These are phyloP conservation scores for Sipha maydis DNA, from an alignment of 2,888 invertebrate species.

Conservation along the genomic window DNA sequence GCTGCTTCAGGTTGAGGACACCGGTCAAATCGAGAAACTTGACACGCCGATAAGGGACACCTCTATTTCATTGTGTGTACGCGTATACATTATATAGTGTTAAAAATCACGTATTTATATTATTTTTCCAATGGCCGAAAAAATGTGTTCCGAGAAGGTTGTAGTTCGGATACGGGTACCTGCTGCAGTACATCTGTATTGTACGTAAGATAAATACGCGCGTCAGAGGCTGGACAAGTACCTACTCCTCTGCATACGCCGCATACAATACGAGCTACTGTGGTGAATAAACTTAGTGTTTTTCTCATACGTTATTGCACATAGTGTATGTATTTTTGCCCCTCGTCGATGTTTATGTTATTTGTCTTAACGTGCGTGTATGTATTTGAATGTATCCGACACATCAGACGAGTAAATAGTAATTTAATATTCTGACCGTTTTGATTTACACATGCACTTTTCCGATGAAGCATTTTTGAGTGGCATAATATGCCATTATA, in stretches of 20 bases:
- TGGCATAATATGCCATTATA: too few species aligned
- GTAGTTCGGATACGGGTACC: not conserved
- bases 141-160: conserved; percentile 45
- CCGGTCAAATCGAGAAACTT: not conserved
- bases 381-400: too few species aligned
- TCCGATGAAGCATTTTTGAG: too few species aligned
- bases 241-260: not conserved
- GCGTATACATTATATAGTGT: not conserved
- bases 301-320: not conserved
- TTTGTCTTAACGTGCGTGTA: too few species aligned
- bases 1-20: not conserved
- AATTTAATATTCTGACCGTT: too few species aligned
- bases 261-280: not conserved
- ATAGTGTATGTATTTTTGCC: not conserved
- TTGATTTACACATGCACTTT: too few species aligned
- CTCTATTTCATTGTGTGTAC: not conserved
- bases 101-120: conserved; percentile 7
- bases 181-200: not conserved
- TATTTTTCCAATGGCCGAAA: not conserved
- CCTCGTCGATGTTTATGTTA: not conserved
- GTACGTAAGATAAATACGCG: not conserved
- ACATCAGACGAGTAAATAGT: too few species aligned
- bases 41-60: not conserved
- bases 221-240: not conserved
- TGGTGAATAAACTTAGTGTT: not conserved